phyloP scores from a whole-genome alignment of 2,888 invertebrate species.

The Antheraea assamensis region DNA sequence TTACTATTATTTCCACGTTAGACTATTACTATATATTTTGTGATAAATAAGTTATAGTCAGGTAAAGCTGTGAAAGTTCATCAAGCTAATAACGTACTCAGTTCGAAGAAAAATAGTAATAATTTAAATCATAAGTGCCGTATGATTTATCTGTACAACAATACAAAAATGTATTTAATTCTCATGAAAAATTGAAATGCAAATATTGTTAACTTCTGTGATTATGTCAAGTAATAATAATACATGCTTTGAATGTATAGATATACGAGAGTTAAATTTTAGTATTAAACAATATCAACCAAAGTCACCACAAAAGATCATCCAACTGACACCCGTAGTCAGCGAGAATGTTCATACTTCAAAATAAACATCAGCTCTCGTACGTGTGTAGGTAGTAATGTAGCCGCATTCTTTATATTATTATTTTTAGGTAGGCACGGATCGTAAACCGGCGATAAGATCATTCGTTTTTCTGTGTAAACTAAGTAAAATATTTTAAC shows the following conservation, averaged over 20 bases:
- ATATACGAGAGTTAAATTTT: background rate
- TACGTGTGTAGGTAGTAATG: constrained; percentile 14
- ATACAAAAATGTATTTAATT: background rate
- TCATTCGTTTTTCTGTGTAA: constrained; percentile 19
- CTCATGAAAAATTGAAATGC: too few relatives aligned
- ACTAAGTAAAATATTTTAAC: constrained; percentile 19
- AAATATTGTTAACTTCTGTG: too few relatives aligned
- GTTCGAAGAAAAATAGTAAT: too few relatives aligned
- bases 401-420: constrained; percentile 18
- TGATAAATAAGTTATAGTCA: too few relatives aligned
- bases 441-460: constrained; percentile 20
- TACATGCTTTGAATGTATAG: background rate
- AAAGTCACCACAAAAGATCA: background rate
- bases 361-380: constrained; percentile 13
- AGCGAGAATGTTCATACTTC: constrained; percentile 5
- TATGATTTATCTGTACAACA: background rate
- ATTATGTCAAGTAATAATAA: background rate
- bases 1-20: background rate
- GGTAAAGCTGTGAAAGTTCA: too few relatives aligned
- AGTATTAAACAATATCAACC: background rate
- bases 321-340: background rate
- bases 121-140: background rate
- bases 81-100: too few relatives aligned
- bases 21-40: background rate
- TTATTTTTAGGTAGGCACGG: constrained; percentile 19